Percentiles rank a stretch among this genome's conserved stretches.
phyloP scores from a whole-genome alignment of 2,113 vertebrate genomes.

The Prietella phreatophila region DNA sequence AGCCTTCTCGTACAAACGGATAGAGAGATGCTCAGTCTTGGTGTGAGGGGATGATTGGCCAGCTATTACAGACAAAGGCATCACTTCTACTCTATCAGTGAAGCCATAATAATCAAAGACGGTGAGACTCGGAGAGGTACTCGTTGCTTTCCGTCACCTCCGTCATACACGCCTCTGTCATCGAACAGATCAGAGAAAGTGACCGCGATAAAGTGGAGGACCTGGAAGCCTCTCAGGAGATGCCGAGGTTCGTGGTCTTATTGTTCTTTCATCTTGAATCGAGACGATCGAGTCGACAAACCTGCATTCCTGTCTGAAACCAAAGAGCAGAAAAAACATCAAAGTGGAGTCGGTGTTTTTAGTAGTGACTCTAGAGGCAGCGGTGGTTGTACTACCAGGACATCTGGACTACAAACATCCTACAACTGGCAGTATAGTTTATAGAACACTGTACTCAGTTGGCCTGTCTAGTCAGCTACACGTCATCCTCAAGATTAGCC shows the following conservation, averaged over 20 bases:
- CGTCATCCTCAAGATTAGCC: background rate
- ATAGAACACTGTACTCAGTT: background rate
- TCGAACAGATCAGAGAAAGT: conserved; percentile 48
- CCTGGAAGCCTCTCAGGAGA: conserved; percentile 36
- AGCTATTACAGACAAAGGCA: conserved; percentile 75
- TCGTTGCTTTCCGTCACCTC: conserved; percentile 64
- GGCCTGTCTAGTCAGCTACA: background rate
- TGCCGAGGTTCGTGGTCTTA: conserved; percentile 26
- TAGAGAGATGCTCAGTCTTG: conserved; percentile 54
- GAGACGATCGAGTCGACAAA: conserved; percentile 27
- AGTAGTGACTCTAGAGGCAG: background rate
- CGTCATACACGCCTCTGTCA: conserved; percentile 21
- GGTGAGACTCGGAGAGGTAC: conserved; percentile 62
- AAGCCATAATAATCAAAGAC: conserved; percentile 74
- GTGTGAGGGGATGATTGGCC: conserved; percentile 70
- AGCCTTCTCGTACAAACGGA: conserved; percentile 53
- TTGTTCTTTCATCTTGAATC: conserved; percentile 50
- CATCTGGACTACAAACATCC: background rate
- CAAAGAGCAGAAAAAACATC: conserved; percentile 18
- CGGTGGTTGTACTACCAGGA: background rate
- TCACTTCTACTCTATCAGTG: conserved; percentile 68
- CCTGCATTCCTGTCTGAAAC: conserved; percentile 19
- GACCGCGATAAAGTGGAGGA: conserved; percentile 46
- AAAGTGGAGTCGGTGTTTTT: conserved; percentile 28
- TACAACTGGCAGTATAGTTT: background rate